Conservation (phyloP, 2,888 invertebrate species). For the Tetragnatha montana region DNA sequence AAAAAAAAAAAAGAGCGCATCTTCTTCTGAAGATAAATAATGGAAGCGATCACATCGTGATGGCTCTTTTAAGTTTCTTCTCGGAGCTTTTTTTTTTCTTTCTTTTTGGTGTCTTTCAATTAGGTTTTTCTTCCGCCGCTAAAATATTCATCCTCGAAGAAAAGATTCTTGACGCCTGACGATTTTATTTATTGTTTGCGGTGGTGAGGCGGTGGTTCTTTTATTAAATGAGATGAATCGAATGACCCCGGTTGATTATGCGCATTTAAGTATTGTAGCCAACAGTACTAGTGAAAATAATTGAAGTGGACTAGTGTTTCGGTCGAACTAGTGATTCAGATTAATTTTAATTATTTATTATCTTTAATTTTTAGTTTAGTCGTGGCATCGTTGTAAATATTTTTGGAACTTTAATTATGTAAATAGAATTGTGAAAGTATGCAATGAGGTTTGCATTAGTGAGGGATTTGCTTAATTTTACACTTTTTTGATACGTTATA, state of each 20-base stretch:
- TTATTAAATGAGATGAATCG: slow-evolving; percentile 34
- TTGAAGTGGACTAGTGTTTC: too few species aligned
- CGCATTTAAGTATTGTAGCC: background rate
- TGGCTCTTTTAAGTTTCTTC: slow-evolving; percentile 46
- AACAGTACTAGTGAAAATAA: too few species aligned
- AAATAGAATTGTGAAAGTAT: too few species aligned
- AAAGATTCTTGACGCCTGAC: slow-evolving; percentile 35
- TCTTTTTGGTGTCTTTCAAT: slow-evolving; percentile 47
- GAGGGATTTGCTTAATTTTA: too few species aligned
- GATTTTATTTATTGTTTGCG: slow-evolving; percentile 35
- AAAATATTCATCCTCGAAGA: slow-evolving; percentile 33
- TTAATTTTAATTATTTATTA: too few species aligned
- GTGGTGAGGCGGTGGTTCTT: slow-evolving; percentile 27
- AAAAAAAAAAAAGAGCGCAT: background rate
- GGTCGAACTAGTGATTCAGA: too few species aligned
- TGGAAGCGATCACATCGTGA: slow-evolving; percentile 48
- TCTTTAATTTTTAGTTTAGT: too few species aligned
- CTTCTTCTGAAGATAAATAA: slow-evolving; percentile 35
- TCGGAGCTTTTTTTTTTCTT: slow-evolving; percentile 14
- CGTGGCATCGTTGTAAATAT: too few species aligned
- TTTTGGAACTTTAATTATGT: too few species aligned
- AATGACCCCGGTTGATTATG: background rate
- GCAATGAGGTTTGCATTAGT: too few species aligned
- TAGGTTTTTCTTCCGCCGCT: slow-evolving; percentile 32
- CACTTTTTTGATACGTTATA: too few species aligned